phyloP scores from a whole-genome alignment of 2,888 invertebrate species.

The Crioceris asparagi region DNA sequence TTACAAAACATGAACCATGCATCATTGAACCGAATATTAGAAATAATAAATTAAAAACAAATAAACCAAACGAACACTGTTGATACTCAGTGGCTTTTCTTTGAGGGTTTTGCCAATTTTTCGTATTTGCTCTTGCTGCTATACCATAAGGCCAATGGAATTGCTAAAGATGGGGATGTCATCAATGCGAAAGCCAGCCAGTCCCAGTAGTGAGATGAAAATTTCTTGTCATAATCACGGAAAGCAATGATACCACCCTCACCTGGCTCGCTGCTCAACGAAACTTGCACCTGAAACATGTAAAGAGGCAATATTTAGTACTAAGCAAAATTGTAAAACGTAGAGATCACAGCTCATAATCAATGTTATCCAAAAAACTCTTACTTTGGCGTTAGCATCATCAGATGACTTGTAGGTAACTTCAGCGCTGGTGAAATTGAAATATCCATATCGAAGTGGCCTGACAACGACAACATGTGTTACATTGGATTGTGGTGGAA shows the following conservation, averaged over 20 bases:
- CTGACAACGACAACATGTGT: constrained; percentile 87
- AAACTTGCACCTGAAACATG: constrained; percentile 59
- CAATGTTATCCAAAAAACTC: too few relatives aligned
- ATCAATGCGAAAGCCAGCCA: constrained; percentile 96
- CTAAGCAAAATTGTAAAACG: too few relatives aligned
- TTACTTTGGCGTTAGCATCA: constrained; percentile 23
- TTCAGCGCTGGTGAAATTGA: constrained; percentile 95
- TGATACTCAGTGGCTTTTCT: constrained; percentile 45
- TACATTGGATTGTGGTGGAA: constrained; percentile 87
- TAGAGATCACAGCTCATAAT: too few relatives aligned
- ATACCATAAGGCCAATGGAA: constrained; percentile 91
- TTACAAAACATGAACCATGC: too few relatives aligned
- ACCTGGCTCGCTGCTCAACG: constrained; percentile 81
- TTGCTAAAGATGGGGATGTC: constrained; percentile 88
- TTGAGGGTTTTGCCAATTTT: constrained; percentile 56
- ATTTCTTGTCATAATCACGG: constrained; percentile 90
- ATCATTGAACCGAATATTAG: too few relatives aligned
- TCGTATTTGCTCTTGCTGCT: constrained; percentile 93
- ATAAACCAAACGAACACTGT: too few relatives aligned
- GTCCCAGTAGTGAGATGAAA: constrained; percentile 93
- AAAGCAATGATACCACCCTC: constrained; percentile 89
- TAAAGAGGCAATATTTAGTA: too few relatives aligned
- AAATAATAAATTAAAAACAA: too few relatives aligned
- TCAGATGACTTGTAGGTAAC: constrained; percentile 78
- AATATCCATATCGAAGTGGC: constrained; percentile 84